Base-by-base conservation (phyloP, 2,113 vertebrate genomes). In the Trematomus loennbergii region DNA sequence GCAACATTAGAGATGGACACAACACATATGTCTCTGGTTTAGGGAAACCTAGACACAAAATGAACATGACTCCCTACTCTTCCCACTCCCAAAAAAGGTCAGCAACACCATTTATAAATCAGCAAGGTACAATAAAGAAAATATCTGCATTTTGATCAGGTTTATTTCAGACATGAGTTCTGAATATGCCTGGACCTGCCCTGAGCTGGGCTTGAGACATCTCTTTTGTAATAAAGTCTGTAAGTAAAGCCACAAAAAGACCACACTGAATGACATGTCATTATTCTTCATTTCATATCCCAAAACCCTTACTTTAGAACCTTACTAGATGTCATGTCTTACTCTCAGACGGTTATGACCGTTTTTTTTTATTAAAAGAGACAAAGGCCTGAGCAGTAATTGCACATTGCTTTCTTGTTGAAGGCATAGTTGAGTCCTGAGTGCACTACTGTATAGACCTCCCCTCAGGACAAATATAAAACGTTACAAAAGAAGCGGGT, bases 391-490 rank as follows among this genome's bases (percentile, higher is more conserved):
- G 6, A 5, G 12, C 15, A 59, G 16, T 74, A 46, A 61, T 61
- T 64, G 58, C 50, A 25, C 36, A n/a, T 11, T 12, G 65, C 53
- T 40, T 36, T 36, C 6, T 18, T 54, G 12, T 17, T 50, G 50
- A 22, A 52, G 12, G 8, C 25, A 45, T 16, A 36, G 11, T 3
- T 71, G 9, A n/a, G 50, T 33, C 46, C 53, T 60, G 57, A 48
- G 55, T 68, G 43, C 60, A 57, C 13, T 59, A 40, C 36, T 40
- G 36, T 40, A 16, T 5, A 50, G 40, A 9, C 17, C 11, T 52
- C 52, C 29, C 25, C 17, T 57, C 49, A 55, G 52, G 53, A n/a
- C 36, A 57, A 54, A 79, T 73, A 82, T 86, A 45, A 74, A 60
- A 53, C 43, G 46, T 73, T 18, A 62, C 49, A 49, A 78, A 68